Base-by-base conservation (phyloP, 1,140 invertebrate genomes). In the Drosophila novamexicana region DNA sequence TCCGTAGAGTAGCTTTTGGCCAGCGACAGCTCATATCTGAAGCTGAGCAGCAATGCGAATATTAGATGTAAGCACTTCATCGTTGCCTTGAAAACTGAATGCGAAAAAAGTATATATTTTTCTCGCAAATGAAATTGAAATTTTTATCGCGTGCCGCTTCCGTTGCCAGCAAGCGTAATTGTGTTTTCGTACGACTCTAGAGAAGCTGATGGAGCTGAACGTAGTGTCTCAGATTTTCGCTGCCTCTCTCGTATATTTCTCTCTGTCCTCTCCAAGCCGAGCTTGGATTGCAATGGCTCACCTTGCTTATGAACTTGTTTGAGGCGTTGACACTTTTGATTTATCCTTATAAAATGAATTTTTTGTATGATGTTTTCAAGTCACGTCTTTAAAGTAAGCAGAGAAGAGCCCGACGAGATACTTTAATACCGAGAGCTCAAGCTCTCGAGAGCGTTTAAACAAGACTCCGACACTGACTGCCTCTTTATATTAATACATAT, bases 121-220 rank as follows among this genome's bases (percentile, higher is more conserved):
- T 44, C 14, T 40, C 36, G 42, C 32, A 57, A 67, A 39, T 72
- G 54, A 34, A 62, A 42, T 68, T 63, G 32, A 53, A 40, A 45
- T 40, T 56, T 67, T 83, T 78, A 88, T 88, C 84, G 74, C 80
- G 61, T 68, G 42, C 50, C 64, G 66, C 67, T 88, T 88, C 84
- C 84, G 84, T 64, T 72, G 72, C 34, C 57, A 66, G 63, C 39
- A 40, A 34, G 59, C 56, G 40, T 37, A 40, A 36, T 29, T 71
- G 29, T 61, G 62, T n/a, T 77, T 18, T 54, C 52, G 37, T 47
- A 58, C n/a, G 42, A 50, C 52, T 52, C 57, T 37, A 1, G 7
- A 4, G 18, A 10, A 69, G 45, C 72, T 14, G 29, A 12, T 50
- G n/a, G 42, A 54, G 29, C 42, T 22, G 37, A 69, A 34, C 64